Evolutionary conservation across 2,113 vertebrate genomes (phyloP).

Genomic region (Cettia cetti): DNA sequence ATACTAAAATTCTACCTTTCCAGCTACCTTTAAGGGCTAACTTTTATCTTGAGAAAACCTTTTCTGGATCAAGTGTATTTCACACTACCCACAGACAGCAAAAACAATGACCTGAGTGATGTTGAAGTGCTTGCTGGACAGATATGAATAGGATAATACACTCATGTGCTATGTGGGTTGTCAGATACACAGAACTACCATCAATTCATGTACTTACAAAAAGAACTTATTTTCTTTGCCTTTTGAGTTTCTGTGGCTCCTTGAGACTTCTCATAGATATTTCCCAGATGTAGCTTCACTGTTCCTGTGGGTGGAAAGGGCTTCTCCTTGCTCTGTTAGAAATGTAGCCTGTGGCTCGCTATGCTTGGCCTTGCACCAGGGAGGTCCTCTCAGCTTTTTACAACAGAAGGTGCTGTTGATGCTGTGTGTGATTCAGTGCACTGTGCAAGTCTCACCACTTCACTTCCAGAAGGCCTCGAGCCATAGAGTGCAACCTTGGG

Average conservation of each 20-base stretch:
- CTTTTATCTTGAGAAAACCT: neutral
- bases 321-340: neutral
- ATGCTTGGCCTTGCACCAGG: neutral
- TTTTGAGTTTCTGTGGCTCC: neutral
- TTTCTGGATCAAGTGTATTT: neutral
- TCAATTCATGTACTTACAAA: neutral
- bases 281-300: neutral
- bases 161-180: neutral
- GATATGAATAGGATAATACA: neutral
- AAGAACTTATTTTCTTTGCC: neutral
- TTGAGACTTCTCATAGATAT: neutral
- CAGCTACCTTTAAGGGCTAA: neutral
- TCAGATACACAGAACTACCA: neutral
- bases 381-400: neutral
- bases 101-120: neutral
- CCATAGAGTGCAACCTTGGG: neutral
- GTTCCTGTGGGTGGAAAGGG: neutral
- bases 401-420: neutral
- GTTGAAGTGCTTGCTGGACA: neutral
- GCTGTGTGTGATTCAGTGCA: neutral
- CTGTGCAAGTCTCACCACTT: neutral
- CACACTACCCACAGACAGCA: neutral
- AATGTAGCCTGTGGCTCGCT: neutral
- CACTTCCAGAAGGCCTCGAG: neutral
- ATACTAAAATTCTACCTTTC: neutral